These are phyloP conservation scores for Phenganax marumi DNA, from an alignment of 92 coral and sea anemone species.

Conservation along the genomic window DNA sequence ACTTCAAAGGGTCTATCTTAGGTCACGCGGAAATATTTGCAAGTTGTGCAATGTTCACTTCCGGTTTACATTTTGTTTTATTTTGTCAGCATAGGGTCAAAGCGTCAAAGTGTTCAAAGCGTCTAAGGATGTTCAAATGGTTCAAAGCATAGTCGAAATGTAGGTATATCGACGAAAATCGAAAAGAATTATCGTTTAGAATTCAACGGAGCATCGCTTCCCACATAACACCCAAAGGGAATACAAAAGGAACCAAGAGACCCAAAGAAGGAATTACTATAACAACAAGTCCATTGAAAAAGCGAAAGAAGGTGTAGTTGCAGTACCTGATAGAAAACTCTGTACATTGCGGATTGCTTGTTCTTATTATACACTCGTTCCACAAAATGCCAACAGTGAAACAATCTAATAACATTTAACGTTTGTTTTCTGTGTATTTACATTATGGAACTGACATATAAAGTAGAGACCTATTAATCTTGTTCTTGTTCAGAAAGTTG, in stretches of 20 bases:
- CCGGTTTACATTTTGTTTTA: neutral
- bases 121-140: too few species aligned
- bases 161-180: neutral
- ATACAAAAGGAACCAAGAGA: constrained; percentile 10
- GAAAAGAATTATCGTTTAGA: constrained; percentile 1
- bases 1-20: neutral
- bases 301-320: constrained; percentile 12
- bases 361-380: neutral
- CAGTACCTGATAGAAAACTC: neutral
- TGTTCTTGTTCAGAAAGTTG: constrained; percentile 10
- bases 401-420: neutral
- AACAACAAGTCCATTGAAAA: constrained; percentile 16
- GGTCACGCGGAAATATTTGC: neutral
- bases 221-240: constrained; percentile 9
- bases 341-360: neutral
- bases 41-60: constrained; percentile 3
- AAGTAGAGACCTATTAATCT: neutral
- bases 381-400: neutral
- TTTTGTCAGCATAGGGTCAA: too few species aligned
- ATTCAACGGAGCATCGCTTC: neutral
- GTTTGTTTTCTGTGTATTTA: neutral
- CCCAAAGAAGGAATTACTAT: constrained; percentile 19
- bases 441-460: neutral
- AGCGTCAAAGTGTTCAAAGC: too few species aligned
- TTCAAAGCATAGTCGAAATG: neutral